Percentiles rank a stretch among this genome's conserved stretches.
Conservation (phyloP, 2,113 vertebrate species). For the Myrmecophaga tridactyla region DNA sequence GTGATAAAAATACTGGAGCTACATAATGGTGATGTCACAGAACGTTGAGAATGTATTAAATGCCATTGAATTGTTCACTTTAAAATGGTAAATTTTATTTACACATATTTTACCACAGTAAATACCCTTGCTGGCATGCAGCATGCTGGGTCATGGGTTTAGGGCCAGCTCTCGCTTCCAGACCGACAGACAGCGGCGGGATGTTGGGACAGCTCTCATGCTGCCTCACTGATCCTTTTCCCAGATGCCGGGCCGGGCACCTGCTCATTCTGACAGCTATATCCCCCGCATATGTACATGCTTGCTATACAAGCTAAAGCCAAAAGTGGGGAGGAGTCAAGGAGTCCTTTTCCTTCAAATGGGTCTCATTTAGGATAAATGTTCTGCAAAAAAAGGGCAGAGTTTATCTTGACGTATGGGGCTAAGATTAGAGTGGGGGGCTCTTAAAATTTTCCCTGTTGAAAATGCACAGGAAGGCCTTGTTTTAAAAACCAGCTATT, state of each 20-base stretch:
- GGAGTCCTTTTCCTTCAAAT: neutral
- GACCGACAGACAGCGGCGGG: neutral
- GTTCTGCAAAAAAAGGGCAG: neutral
- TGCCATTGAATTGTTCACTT: neutral
- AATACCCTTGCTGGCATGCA: accelerated
- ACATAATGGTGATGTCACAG: too few species aligned
- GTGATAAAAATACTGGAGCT: neutral
- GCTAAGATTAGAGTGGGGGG: neutral
- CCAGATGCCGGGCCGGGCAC: neutral
- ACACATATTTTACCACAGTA: too few species aligned
- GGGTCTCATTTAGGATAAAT: neutral
- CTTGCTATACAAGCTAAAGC: neutral
- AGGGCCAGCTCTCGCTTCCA: neutral
- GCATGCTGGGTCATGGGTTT: neutral
- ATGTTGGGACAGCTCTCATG: too few species aligned
- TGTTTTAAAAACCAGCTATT: neutral
- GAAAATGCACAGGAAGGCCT: neutral
- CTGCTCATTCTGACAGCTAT: neutral
- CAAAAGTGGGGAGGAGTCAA: neutral
- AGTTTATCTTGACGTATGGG: neutral
- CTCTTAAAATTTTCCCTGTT: neutral
- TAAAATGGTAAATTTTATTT: neutral
- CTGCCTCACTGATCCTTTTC: neutral
- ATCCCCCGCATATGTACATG: neutral
- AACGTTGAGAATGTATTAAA: neutral